Evolutionary conservation across 2,113 vertebrate genomes (phyloP).

Genomic region (Phalacrocorax aristotelis): DNA sequence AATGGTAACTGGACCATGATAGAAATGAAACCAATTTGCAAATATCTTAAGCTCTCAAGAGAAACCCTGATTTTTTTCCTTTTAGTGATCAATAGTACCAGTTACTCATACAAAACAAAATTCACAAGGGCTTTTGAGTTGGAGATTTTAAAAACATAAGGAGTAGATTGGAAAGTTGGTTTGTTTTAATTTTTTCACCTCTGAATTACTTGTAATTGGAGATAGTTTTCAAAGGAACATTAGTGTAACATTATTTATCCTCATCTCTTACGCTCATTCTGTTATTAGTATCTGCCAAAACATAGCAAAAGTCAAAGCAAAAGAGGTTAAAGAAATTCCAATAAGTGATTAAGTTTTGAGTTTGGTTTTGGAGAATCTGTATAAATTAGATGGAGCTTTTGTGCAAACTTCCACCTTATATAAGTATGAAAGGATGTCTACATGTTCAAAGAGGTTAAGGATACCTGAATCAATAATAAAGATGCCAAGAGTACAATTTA

Average conservation of each 20-base stretch:
- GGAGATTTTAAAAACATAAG: background rate
- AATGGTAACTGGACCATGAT: background rate
- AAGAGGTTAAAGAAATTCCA: background rate
- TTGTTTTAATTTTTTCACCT: background rate
- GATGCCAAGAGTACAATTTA: conserved; percentile 1
- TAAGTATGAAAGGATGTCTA: background rate
- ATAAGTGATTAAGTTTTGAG: background rate
- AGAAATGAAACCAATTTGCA: background rate
- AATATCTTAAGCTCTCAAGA: background rate
- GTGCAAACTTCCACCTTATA: background rate
- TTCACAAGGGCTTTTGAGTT: background rate
- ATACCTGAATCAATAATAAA: conserved; percentile 23
- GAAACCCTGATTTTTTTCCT: background rate
- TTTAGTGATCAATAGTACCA: background rate
- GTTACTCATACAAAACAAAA: background rate
- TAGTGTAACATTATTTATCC: background rate
- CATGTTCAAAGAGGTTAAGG: background rate
- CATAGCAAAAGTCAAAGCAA: background rate
- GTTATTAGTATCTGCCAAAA: background rate
- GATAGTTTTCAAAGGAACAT: background rate
- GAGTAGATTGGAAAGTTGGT: background rate
- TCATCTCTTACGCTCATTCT: background rate
- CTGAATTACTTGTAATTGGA: background rate
- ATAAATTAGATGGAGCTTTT: background rate
- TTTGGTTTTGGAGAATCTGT: background rate